These are phyloP conservation scores for Drosophila affinis DNA, from an alignment of 2,888 invertebrate genomes.

Conservation along the genomic window DNA sequence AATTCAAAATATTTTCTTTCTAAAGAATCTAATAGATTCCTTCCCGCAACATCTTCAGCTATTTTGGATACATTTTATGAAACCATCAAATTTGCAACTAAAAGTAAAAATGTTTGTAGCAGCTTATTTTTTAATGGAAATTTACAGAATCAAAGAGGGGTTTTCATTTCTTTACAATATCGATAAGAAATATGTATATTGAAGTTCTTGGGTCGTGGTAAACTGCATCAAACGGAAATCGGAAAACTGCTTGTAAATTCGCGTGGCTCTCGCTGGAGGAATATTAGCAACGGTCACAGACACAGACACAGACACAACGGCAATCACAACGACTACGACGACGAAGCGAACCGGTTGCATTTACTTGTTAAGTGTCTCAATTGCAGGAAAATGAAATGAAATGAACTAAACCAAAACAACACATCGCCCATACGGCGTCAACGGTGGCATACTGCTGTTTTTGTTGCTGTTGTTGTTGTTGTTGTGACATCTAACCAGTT, in stretches of 20 bases:
- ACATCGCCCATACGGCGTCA: slow-evolving; percentile 4
- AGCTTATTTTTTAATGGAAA: no score
- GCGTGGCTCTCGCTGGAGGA: neutral
- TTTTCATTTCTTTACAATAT: no score
- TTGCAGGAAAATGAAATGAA: slow-evolving; percentile 39
- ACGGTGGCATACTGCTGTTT: slow-evolving; percentile 9
- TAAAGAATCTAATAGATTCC: no score
- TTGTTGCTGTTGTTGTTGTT: slow-evolving; percentile 15
- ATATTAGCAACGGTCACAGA: neutral
- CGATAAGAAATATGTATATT: no score
- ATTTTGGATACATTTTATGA: no score
- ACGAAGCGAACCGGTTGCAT: slow-evolving; percentile 65
- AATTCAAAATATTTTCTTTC: no score
- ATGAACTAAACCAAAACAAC: slow-evolving; percentile 17
- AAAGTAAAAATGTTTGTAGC: no score
- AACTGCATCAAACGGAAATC: neutral
- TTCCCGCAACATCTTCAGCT: no score
- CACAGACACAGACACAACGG: neutral
- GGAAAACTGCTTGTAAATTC: neutral
- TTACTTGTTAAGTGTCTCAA: slow-evolving; percentile 35
- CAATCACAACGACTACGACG: slow-evolving; percentile 18
- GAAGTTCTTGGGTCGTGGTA: neutral
- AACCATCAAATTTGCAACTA: no score
- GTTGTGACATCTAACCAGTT: slow-evolving; percentile 49
- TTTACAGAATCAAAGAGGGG: neutral